phyloP scores from a whole-genome alignment of 2,797 vertebrate genomes.

The Acanthornis magna region DNA sequence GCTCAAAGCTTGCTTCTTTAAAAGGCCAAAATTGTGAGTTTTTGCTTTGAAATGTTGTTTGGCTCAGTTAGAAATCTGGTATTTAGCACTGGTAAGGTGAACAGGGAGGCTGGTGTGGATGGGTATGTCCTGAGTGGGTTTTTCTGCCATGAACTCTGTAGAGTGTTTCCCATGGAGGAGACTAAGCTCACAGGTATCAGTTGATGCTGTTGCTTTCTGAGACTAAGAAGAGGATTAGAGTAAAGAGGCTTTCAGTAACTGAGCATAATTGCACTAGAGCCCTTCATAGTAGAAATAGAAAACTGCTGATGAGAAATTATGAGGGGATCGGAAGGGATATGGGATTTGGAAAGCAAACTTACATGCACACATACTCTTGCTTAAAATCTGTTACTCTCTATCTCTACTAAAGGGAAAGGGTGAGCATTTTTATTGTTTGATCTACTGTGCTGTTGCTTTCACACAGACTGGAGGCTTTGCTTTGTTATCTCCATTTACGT shows the following conservation, averaged over 20 bases:
- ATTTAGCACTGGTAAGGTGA: background rate
- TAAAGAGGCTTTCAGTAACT: slow-evolving; percentile 68
- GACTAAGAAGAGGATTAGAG: slow-evolving; percentile 60
- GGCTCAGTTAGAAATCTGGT: background rate
- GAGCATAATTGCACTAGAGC: slow-evolving; percentile 51
- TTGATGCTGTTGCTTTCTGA: slow-evolving; percentile 54
- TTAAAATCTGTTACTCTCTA: background rate
- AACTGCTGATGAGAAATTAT: slow-evolving; percentile 35
- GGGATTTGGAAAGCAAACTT: slow-evolving; percentile 8
- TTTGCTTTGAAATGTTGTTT: background rate
- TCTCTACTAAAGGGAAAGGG: background rate
- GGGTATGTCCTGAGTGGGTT: background rate
- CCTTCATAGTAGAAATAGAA: slow-evolving; percentile 3
- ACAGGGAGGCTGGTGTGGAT: background rate
- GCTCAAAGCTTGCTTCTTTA: background rate
- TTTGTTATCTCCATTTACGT: background rate
- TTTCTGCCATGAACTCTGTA: background rate
- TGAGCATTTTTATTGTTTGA: background rate
- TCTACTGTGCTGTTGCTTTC: background rate
- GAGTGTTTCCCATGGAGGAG: background rate
- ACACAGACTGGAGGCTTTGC: background rate
- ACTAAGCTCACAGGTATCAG: slow-evolving; percentile 36
- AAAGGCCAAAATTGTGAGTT: background rate
- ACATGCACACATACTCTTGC: background rate
- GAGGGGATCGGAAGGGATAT: background rate